Conservation (phyloP, 1,140 invertebrate genomes). For the Apis cerana region DNA sequence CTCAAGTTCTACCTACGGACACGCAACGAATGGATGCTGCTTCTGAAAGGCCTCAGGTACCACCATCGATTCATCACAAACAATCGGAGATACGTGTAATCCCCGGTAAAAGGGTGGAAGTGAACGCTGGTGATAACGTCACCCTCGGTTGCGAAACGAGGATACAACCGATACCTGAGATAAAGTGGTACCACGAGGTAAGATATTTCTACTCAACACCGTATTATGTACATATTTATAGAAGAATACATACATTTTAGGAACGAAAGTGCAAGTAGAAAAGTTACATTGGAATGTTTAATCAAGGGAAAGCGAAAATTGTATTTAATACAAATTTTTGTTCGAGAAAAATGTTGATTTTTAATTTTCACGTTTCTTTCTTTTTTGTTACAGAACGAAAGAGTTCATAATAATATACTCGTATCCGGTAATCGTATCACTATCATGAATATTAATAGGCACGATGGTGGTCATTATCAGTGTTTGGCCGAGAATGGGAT, state of each 20-base stretch:
- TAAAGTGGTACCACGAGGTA: slow-evolving; percentile 73
- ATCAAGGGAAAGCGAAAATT: background rate
- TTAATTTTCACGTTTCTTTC: too few species aligned
- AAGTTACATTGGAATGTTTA: background rate
- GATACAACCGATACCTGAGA: slow-evolving; percentile 37
- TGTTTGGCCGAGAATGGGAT: slow-evolving; percentile 69
- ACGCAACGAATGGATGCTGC: too few species aligned
- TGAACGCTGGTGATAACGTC: slow-evolving; percentile 46
- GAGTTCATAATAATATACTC: slow-evolving; percentile 39
- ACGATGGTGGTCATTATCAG: slow-evolving; percentile 67
- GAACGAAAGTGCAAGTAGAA: too few species aligned
- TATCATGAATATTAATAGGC: slow-evolving; percentile 68
- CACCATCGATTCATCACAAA: slow-evolving; percentile 28
- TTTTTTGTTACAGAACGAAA: slow-evolving; percentile 58
- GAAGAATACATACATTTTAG: too few species aligned
- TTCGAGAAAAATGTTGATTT: background rate
- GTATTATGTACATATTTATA: background rate
- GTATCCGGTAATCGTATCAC: slow-evolving; percentile 56
- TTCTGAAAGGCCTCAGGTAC: too few species aligned
- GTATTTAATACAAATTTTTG: background rate
- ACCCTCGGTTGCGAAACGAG: slow-evolving; percentile 61
- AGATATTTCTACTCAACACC: background rate
- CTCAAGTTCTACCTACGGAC: too few species aligned
- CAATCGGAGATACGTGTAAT: slow-evolving; percentile 50
- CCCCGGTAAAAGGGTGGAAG: slow-evolving; percentile 53